Base-by-base conservation (phyloP, 2,888 invertebrate genomes). In the Orchestes rusci region DNA sequence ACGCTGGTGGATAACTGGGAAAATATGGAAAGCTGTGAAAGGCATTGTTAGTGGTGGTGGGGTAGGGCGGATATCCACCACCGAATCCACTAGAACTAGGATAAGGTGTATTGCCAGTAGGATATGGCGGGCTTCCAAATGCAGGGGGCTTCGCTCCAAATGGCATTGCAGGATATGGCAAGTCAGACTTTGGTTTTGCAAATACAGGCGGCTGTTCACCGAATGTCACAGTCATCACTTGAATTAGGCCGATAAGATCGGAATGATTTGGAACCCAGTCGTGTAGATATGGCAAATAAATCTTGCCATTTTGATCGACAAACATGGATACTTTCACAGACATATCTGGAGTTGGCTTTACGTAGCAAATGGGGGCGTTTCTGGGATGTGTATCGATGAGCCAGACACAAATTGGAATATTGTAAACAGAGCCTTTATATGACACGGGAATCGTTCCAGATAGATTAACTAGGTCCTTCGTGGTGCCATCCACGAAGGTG, bases 331-430 rank as follows among this genome's bases (percentile, higher is more conserved):
- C 84, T 73, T 92, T 95, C 51, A 99, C 94, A 49, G 83, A 81
- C 97, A 99, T 99, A 54, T 88, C 89, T 20, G 82, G 63, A 3
- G 99, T 99, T 7, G 99, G 99, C 67, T 83, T 88, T 1, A 99
- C 96, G 62, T 84, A 90, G 64, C 88, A 88, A 71, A 97, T 83
- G 1, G 99, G 99, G 23, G 96, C 92, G 71, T 93, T 89, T 64
- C 87, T 82, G 0, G 99, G 99, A 74, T 99, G 94, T 3, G 94
- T 95, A 63, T 97, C 94, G 82, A 93, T 85, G 37, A 99, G 66
- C 91, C 93, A 97, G 59, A 99, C 84, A 63, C 88, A 86, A 29
- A 99, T 81, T 10, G 99, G 99, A 67, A 99, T 99, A 71, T 97
- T 92, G 70, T 99, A 99, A 33, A 75, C 78, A 45, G 63, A 73